These are phyloP conservation scores for Perdita meconis DNA, from an alignment of 2,888 invertebrate species.

Conservation along the genomic window DNA sequence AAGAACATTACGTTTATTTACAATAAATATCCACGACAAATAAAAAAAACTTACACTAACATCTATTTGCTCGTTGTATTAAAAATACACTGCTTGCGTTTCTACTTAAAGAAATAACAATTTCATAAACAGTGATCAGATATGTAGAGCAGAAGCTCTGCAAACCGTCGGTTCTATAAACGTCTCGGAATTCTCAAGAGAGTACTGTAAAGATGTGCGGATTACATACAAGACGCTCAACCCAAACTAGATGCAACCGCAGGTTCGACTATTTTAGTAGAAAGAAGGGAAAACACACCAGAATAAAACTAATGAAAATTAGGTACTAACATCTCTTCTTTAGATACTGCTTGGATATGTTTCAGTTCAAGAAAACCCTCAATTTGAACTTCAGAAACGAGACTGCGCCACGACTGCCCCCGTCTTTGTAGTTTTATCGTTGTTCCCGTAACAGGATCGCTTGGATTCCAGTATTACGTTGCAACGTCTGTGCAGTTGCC, in stretches of 20 bases:
- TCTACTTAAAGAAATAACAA: too few species aligned
- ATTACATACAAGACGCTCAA: too few species aligned
- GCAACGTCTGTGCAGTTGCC: conserved; percentile 69
- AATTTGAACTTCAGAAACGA: conserved; percentile 77
- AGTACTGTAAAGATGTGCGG: too few species aligned
- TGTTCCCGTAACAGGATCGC: conserved; percentile 78
- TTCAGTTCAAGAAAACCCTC: conserved; percentile 64
- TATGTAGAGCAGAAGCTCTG: too few species aligned
- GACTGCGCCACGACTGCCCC: conserved; percentile 63
- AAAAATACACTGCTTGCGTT: too few species aligned
- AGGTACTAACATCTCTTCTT: conserved; percentile 31
- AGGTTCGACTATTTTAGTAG: background rate
- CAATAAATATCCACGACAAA: too few species aligned
- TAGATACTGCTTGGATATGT: conserved; percentile 41
- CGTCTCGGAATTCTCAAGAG: background rate
- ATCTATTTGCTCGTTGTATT: too few species aligned
- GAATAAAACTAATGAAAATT: conserved; percentile 66
- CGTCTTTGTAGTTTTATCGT: conserved; percentile 79
- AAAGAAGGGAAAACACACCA: conserved; percentile 34
- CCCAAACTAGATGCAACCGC: conserved; percentile 13
- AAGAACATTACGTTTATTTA: too few species aligned
- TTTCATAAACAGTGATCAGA: too few species aligned
- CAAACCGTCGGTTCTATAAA: too few species aligned
- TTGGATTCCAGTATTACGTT: conserved; percentile 76
- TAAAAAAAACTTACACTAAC: too few species aligned